Evolutionary conservation across 2,797 vertebrate species (phyloP).

Genomic region (Pogoniulus pusillus): DNA sequence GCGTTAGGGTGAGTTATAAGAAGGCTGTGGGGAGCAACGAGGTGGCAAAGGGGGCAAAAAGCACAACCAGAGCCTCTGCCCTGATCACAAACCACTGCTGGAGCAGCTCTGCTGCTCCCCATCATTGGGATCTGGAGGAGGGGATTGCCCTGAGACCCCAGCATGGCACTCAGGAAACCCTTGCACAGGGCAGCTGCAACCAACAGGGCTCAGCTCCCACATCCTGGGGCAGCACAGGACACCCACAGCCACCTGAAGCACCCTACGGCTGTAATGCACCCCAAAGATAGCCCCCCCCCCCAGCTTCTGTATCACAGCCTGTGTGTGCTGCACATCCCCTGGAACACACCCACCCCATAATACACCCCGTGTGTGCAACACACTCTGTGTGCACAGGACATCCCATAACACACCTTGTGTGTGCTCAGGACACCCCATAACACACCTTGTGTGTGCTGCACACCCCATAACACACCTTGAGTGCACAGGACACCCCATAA

Average conservation of each 20-base stretch:
- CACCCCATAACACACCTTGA: no score
- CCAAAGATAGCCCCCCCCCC: no score
- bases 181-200: neutral
- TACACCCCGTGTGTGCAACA: fast-evolving
- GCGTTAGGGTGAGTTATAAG: neutral
- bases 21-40: neutral
- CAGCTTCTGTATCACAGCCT: neutral
- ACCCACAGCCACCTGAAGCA: fast-evolving
- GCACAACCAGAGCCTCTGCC: neutral
- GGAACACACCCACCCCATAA: neutral
- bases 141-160: fast-evolving
- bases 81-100: fast-evolving
- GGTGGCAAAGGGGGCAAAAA: neutral
- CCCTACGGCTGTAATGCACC: fast-evolving
- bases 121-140: fast-evolving
- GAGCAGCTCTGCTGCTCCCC: neutral
- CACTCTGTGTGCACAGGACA: neutral
- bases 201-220: fast-evolving
- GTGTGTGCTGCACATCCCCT: neutral
- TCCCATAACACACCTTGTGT: no score
- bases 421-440: no score
- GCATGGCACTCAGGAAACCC: fast-evolving
- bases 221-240: neutral
- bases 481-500: no score
- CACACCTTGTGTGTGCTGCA: neutral